Conservation (phyloP, 2,113 vertebrate genomes). For the Trogon melanurus region DNA sequence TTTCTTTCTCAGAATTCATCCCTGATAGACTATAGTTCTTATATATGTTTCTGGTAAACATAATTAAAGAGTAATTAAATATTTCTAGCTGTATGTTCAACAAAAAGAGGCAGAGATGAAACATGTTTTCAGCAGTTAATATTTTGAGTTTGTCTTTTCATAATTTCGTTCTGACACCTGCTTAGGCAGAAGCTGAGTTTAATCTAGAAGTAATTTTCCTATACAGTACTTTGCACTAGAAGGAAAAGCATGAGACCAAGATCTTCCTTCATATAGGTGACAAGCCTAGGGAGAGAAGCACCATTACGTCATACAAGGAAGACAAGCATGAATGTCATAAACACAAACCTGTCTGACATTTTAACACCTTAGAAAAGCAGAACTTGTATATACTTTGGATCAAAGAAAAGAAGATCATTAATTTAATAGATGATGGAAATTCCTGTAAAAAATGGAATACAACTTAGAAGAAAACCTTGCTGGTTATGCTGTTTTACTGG, state of each 20-base stretch:
- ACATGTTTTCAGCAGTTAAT: constrained; percentile 15
- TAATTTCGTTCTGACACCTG: constrained; percentile 43
- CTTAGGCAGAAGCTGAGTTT: constrained; percentile 17
- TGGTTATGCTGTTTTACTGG: not conserved
- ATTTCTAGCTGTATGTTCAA: constrained; percentile 36
- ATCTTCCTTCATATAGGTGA: not conserved
- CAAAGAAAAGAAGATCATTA: not conserved
- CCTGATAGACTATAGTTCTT: not conserved
- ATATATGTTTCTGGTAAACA: constrained; percentile 19
- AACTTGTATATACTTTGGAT: not conserved
- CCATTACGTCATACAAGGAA: not conserved
- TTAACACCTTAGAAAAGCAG: not conserved
- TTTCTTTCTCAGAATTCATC: not conserved
- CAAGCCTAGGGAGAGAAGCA: not conserved
- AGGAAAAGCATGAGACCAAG: not conserved
- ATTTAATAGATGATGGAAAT: not conserved
- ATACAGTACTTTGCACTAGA: not conserved
- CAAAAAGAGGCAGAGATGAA: constrained; percentile 47
- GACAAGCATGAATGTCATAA: not conserved
- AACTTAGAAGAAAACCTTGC: not conserved
- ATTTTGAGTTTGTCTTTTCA: constrained; percentile 17
- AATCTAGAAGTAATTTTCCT: constrained; percentile 40
- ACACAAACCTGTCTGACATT: not conserved
- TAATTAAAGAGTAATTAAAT: constrained; percentile 61
- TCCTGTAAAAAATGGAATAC: not conserved